Conservation (phyloP, 2,797 vertebrate genomes). For the Tokudaia muenninki region DNA sequence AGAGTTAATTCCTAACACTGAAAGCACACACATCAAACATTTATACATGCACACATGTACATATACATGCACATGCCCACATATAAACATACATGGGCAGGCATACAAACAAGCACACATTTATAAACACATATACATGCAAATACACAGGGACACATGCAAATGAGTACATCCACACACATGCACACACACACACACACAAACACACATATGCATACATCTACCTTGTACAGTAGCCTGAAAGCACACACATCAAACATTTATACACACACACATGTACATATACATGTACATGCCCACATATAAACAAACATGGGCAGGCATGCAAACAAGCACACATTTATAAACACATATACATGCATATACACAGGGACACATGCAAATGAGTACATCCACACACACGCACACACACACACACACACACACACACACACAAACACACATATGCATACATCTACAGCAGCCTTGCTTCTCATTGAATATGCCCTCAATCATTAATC, state of each 20-base stretch:
- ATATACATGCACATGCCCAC: neutral
- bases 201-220: neutral
- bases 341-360: neutral
- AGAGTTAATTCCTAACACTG: neutral
- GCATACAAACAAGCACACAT: neutral
- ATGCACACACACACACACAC: neutral
- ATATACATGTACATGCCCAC: neutral
- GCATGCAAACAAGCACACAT: neutral
- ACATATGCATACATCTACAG: neutral
- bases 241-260: neutral
- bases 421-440: neutral
- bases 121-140: neutral
- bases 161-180: neutral
- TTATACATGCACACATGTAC: no score
- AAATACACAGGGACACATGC: neutral
- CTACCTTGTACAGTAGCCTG: no score
- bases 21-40: neutral
- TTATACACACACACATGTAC: no score
- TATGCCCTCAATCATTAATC: neutral
- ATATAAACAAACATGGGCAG: neutral
- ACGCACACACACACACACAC: neutral
- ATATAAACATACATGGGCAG: neutral
- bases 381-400: neutral
- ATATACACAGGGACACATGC: neutral
- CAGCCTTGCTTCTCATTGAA: neutral